These are phyloP conservation scores for Heterocephalus glaber DNA, from an alignment of 2,113 vertebrate genomes.

Conservation along the genomic window DNA sequence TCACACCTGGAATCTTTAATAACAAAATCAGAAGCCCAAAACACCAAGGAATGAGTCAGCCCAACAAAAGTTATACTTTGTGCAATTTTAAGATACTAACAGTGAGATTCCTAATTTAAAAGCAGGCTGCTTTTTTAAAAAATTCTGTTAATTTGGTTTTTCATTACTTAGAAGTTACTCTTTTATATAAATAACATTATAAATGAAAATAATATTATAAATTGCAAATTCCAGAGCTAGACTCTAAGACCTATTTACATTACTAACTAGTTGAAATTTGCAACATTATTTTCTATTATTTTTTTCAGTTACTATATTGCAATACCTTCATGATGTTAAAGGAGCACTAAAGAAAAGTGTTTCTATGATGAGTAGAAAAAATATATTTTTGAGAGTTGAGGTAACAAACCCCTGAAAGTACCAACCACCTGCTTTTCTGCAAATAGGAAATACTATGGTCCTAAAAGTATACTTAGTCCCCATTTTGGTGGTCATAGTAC, in stretches of 20 bases:
- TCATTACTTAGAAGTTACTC: constrained; percentile 33
- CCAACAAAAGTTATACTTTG: background rate
- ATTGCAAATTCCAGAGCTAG: background rate
- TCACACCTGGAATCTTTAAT: background rate
- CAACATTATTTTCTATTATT: background rate
- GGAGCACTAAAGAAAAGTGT: background rate
- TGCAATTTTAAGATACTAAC: background rate
- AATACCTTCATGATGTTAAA: background rate
- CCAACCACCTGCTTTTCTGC: background rate
- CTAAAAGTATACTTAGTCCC: background rate
- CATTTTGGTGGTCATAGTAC: background rate
- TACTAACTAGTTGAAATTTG: constrained; percentile 37
- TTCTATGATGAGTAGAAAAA: background rate
- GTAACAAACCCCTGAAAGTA: background rate
- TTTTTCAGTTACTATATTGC: background rate
- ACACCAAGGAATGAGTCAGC: background rate
- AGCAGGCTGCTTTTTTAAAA: background rate
- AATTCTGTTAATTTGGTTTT: background rate
- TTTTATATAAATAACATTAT: constrained; percentile 24
- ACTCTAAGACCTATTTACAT: background rate
- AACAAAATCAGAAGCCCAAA: constrained; percentile 8
- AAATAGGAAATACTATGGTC: background rate
- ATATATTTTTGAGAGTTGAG: background rate
- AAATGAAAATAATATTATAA: background rate
- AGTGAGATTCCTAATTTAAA: constrained; percentile 36